These are phyloP conservation scores for Dysdera silvatica DNA, from an alignment of 1,140 invertebrate species.

Conservation along the genomic window DNA sequence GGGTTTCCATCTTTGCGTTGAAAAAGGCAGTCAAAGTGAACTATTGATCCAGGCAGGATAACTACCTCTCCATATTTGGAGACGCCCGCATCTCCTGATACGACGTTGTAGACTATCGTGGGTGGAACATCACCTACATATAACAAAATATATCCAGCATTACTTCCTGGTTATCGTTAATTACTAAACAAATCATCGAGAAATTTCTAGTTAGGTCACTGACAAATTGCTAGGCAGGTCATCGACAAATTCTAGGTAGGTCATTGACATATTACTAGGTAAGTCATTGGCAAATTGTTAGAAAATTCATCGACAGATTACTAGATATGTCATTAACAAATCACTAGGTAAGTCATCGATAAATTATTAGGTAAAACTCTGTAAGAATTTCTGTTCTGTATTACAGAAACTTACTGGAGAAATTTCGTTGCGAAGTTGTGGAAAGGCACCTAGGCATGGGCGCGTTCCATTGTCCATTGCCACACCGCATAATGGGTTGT, in stretches of 20 bases:
- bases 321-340: no score
- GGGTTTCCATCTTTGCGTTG: conserved; percentile 64
- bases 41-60: conserved; percentile 69
- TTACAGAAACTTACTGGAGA: conserved; percentile 64
- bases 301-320: no score
- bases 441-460: conserved; percentile 66
- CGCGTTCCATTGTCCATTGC: conserved; percentile 67
- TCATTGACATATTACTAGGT: no score
- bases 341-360: no score
- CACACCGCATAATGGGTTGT: conserved; percentile 58
- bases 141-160: background rate
- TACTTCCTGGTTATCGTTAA: no score
- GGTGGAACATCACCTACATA: conserved; percentile 61
- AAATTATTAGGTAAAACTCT: no score
- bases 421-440: conserved; percentile 69
- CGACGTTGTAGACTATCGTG: conserved; percentile 68
- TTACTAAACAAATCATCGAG: no score
- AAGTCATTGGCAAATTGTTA: no score
- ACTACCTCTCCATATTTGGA: conserved; percentile 67
- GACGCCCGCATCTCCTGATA: conserved; percentile 67
- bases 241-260: no score
- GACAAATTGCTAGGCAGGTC: no score
- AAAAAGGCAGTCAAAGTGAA: conserved; percentile 75
- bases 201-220: no score
- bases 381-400: no score